Evolutionary conservation across 92 coral and sea anemone species (phyloP), one percentile per base, ranked within the genome.

Genomic region (Phenganax stokvisi): DNA sequence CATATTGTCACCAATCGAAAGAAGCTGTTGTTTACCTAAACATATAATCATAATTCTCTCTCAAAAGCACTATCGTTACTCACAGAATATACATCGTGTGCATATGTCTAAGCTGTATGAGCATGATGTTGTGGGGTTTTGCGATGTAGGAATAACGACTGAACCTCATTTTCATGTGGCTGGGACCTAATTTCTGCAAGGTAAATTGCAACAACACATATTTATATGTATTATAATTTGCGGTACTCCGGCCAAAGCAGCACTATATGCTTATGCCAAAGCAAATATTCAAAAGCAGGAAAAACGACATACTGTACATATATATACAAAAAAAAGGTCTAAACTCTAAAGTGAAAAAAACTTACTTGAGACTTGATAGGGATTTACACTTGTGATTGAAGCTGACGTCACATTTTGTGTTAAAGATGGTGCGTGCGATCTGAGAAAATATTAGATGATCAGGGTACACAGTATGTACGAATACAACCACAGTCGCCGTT

Each of bases 331-430:
- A 20, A 20, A 20, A 20, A 20, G 25, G 25, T 20, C 25, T 20
- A 20, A 20, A 20, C 25, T 20, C 25, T 20, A 20, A 20, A 20
- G 3, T 31, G 10, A 6, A 56, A 57, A 58, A 13, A 16, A 85
- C 93, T 79, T 79, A 94, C 98, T 90, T 66, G 98, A 94, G 16
- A 94, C 96, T 87, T 92, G 98, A 64, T 91, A 96, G 12, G 98
- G 97, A 62, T 83, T 89, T 55, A 94, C 82, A 10, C 94, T 94
- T 27, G 98, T 94, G 70, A 94, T 94, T 4, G 91, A 81, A 55
- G 97, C 83, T 12, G 98, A 88, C 29, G 98, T 92, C 51, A 94
- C 97, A 78, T 92, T 94, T 87, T 94, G 98, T 56, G 98, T 92
- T 56, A 94, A 78, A 4, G 96, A 94, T 27, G 98, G 98, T 71